Evolutionary conservation across 2,888 invertebrate genomes (phyloP).

Genomic region (Busseola fusca): DNA sequence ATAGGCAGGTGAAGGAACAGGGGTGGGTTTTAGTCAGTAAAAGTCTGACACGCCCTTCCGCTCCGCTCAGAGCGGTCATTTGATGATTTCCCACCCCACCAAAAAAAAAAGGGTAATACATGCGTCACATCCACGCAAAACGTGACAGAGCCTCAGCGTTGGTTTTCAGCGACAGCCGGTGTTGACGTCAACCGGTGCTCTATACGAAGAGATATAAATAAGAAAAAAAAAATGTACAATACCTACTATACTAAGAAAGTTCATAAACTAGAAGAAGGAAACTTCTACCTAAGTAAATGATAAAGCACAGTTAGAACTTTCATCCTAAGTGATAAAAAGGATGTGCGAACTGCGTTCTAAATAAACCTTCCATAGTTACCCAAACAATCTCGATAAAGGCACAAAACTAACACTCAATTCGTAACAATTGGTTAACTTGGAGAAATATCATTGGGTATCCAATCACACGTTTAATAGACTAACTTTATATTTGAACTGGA

Average conservation of each 20-base stretch:
- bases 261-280: background rate
- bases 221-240: background rate
- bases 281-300: constrained; percentile 20
- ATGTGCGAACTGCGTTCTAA: constrained; percentile 34
- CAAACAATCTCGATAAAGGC: constrained; percentile 47
- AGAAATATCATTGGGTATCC: constrained; percentile 63
- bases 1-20: too few relatives aligned
- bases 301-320: constrained; percentile 29
- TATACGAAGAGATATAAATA: background rate
- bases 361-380: constrained; percentile 30
- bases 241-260: background rate
- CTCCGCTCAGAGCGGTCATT: too few relatives aligned
- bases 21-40: too few relatives aligned
- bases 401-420: constrained; percentile 61
- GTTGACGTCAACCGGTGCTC: background rate
- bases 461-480: constrained; percentile 61
- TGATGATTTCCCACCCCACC: too few relatives aligned
- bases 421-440: constrained; percentile 63
- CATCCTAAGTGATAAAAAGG: constrained; percentile 39
- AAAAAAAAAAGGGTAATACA: too few relatives aligned
- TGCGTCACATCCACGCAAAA: background rate
- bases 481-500: constrained; percentile 61
- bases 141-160: background rate
- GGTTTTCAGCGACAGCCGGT: background rate
- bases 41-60: too few relatives aligned